Percentiles rank a stretch among this genome's conserved stretches.
Conservation (phyloP, 2,888 invertebrate species). For the Crioceris asparagi region DNA sequence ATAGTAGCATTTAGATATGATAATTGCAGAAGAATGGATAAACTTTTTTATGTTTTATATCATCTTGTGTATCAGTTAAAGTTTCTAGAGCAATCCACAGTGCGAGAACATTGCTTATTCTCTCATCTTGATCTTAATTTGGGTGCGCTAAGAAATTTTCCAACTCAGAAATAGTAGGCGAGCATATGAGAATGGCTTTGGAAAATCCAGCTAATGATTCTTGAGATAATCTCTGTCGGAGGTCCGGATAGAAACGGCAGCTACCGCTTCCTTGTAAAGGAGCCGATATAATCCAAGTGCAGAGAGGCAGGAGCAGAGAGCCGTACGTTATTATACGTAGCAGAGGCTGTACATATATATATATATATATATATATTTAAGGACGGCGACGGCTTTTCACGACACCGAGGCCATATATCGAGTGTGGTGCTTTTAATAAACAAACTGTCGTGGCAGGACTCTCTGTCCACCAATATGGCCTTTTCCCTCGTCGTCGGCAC, state of each 20-base stretch:
- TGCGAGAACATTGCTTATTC: too few species aligned
- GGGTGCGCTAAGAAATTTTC: too few species aligned
- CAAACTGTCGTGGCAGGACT: constrained; percentile 22
- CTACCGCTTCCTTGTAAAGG: constrained; percentile 23
- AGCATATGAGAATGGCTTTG: too few species aligned
- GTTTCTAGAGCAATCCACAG: too few species aligned
- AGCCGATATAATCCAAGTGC: not conserved
- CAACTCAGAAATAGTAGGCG: too few species aligned
- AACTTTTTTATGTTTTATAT: too few species aligned
- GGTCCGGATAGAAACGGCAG: constrained; percentile 19
- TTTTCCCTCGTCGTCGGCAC: too few species aligned
- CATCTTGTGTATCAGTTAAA: too few species aligned
- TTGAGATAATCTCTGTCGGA: constrained; percentile 19
- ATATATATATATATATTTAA: constrained; percentile 7
- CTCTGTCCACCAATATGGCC: constrained; percentile 19
- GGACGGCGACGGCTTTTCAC: not conserved
- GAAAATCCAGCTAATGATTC: too few species aligned
- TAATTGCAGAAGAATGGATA: too few species aligned
- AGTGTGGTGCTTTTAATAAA: constrained; percentile 21
- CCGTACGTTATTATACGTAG: constrained; percentile 20
- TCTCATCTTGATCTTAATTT: too few species aligned
- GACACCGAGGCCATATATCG: constrained; percentile 21
- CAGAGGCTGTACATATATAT: constrained; percentile 14
- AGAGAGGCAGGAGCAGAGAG: constrained; percentile 11
- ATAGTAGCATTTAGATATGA: too few species aligned